Conservation (phyloP, 2,797 vertebrate species). For the Helicolenus hilgendorfi region DNA sequence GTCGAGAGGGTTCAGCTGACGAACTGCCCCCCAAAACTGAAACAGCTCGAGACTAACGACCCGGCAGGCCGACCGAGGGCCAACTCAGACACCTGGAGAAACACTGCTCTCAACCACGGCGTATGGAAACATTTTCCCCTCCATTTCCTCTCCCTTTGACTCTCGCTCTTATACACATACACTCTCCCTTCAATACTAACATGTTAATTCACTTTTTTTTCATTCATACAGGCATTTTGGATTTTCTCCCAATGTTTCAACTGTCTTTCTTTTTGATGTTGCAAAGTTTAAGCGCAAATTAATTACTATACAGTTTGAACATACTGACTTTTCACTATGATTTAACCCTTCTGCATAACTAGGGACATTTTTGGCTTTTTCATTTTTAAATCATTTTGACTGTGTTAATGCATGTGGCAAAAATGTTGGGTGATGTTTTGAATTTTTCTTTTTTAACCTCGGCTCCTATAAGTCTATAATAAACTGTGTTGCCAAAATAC, state of each 20-base stretch:
- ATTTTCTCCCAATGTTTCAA: not conserved
- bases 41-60: slow-evolving; percentile 63
- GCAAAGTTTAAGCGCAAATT: not conserved
- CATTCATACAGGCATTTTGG: slow-evolving; percentile 23
- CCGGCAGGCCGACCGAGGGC: slow-evolving; percentile 38
- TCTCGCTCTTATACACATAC: slow-evolving; percentile 39
- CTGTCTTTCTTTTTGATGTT: not conserved
- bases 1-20: slow-evolving; percentile 47
- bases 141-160: slow-evolving; percentile 69
- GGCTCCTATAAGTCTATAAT: not conserved
- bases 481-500: not conserved
- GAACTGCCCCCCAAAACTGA: slow-evolving; percentile 32
- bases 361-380: not conserved
- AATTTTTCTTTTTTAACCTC: not conserved
- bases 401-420: not conserved
- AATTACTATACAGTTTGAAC: not conserved
- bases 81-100: slow-evolving; percentile 87
- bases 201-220: slow-evolving; percentile 49
- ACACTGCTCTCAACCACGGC: slow-evolving; percentile 79
- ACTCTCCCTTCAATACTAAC: slow-evolving; percentile 35
- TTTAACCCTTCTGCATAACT: not conserved
- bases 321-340: not conserved
- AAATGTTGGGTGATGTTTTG: not conserved
- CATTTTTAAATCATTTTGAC: not conserved
- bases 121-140: slow-evolving; percentile 81